phyloP scores from a whole-genome alignment of 2,797 vertebrate genomes.

The Cryptoblepharus egeriae region DNA sequence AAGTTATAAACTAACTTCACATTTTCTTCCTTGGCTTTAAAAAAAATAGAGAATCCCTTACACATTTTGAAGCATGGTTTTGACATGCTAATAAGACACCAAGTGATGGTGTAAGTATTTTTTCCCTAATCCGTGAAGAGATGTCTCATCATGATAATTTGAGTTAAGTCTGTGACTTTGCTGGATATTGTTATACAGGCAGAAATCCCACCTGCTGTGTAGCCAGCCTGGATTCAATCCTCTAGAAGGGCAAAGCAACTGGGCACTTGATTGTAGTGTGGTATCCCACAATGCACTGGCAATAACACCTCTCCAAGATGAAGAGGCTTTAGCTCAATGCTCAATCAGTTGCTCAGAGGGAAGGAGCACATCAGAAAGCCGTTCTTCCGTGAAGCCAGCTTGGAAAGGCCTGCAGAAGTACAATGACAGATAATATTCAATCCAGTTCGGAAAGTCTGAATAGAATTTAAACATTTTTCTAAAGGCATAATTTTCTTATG shows the following conservation, averaged over 20 bases:
- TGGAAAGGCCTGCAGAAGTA: slow-evolving; percentile 63
- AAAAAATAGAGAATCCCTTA: background rate
- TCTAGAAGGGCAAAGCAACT: slow-evolving; percentile 54
- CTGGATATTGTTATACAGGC: slow-evolving; percentile 51
- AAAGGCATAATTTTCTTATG: slow-evolving; percentile 73
- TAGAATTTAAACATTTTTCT: slow-evolving; percentile 59
- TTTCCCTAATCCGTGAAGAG: slow-evolving; percentile 40
- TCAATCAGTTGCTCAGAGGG: slow-evolving; percentile 59
- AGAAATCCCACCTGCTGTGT: slow-evolving; percentile 47
- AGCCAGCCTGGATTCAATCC: slow-evolving; percentile 57
- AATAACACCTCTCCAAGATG: slow-evolving; percentile 63
- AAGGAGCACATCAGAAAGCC: slow-evolving; percentile 72
- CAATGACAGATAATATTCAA: slow-evolving; percentile 76
- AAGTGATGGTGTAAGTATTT: slow-evolving; percentile 51
- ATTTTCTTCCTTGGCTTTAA: slow-evolving; percentile 25
- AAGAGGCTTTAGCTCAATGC: slow-evolving; percentile 52
- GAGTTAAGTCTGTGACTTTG: background rate
- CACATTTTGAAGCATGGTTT: slow-evolving; percentile 48
- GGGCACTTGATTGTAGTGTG: slow-evolving; percentile 42
- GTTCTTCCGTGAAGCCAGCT: slow-evolving; percentile 63
- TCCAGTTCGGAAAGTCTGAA: slow-evolving; percentile 71
- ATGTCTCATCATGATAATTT: slow-evolving; percentile 64
- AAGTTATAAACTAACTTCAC: slow-evolving; percentile 36
- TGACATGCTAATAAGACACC: slow-evolving; percentile 53
- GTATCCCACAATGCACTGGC: slow-evolving; percentile 46